These are phyloP conservation scores for Thumatha senex DNA, from an alignment of 2,888 invertebrate species.

Conservation along the genomic window DNA sequence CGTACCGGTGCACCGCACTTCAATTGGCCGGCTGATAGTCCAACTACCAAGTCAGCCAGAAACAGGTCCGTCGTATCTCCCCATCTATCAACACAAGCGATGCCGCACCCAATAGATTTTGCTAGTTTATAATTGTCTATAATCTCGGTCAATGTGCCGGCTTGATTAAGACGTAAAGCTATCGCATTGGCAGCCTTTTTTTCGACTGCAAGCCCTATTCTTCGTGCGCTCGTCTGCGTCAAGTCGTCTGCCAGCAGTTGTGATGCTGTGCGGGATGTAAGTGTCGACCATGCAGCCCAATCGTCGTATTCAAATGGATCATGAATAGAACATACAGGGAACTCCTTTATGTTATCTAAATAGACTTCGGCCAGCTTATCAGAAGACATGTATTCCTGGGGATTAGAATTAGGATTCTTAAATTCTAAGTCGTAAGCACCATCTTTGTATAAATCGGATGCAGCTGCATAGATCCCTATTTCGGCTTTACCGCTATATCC, in stretches of 20 bases:
- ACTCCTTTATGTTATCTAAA: slow-evolving; percentile 94
- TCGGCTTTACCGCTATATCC: slow-evolving; percentile 96
- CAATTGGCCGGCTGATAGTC: slow-evolving; percentile 98
- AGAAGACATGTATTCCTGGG: slow-evolving; percentile 90
- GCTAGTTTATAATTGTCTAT: slow-evolving; percentile 96
- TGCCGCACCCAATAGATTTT: slow-evolving; percentile 98
- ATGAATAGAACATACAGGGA: slow-evolving; percentile 96
- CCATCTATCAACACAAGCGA: slow-evolving; percentile 81
- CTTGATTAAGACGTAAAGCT: slow-evolving; percentile 97
- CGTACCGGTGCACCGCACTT: slow-evolving; percentile 99
- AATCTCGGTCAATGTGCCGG: slow-evolving; percentile 98
- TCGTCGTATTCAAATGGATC: slow-evolving; percentile 99
- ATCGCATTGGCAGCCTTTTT: slow-evolving; percentile 97
- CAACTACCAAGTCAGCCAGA: slow-evolving; percentile 98
- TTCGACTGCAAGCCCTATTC: slow-evolving; percentile 95
- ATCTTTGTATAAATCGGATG: slow-evolving; percentile 96
- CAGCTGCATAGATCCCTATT: slow-evolving; percentile 98
- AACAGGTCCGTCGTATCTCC: slow-evolving; percentile 99
- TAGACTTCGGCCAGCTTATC: slow-evolving; percentile 94
- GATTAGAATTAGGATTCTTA: slow-evolving; percentile 96
- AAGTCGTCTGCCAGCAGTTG: slow-evolving; percentile 97
- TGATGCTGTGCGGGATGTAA: slow-evolving; percentile 87
- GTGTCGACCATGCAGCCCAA: slow-evolving; percentile 96
- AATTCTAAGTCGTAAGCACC: slow-evolving; percentile 97
- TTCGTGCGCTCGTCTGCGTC: slow-evolving; percentile 94